Conservation (phyloP, 2,113 vertebrate species). For the Sapajus apella region DNA sequence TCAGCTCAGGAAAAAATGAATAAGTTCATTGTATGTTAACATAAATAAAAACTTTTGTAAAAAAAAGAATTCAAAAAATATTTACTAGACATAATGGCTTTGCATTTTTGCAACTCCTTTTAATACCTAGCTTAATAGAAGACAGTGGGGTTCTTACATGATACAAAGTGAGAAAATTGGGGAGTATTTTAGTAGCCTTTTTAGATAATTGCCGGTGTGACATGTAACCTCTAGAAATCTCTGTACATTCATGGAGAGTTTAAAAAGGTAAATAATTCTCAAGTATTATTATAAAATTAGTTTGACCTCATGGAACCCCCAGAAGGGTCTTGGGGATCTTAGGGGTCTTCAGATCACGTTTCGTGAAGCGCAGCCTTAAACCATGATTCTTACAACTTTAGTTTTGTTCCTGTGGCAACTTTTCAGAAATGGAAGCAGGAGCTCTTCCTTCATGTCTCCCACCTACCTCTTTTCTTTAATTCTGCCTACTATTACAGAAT, state of each 20-base stretch:
- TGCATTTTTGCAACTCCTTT: neutral
- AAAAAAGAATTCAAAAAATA: neutral
- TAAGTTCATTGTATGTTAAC: neutral
- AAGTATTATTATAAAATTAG: neutral
- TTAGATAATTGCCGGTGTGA: neutral
- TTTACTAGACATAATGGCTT: neutral
- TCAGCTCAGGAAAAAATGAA: slow-evolving; percentile 3
- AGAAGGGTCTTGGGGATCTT: neutral
- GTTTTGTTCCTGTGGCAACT: neutral
- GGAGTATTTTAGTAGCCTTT: neutral
- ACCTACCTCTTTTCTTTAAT: neutral
- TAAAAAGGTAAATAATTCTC: neutral
- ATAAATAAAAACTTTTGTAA: neutral
- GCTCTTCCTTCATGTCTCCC: neutral
- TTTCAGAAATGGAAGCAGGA: neutral
- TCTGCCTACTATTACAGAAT: too few relatives aligned
- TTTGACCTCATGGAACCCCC: neutral
- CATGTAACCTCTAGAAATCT: neutral
- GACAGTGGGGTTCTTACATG: neutral
- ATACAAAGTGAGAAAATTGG: neutral
- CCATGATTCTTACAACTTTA: neutral
- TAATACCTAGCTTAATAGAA: neutral
- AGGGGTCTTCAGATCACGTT: neutral
- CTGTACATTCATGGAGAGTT: neutral
- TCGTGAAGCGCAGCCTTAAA: neutral